phyloP scores from a whole-genome alignment of 2,797 vertebrate genomes.

The Spinus olivaceus region DNA sequence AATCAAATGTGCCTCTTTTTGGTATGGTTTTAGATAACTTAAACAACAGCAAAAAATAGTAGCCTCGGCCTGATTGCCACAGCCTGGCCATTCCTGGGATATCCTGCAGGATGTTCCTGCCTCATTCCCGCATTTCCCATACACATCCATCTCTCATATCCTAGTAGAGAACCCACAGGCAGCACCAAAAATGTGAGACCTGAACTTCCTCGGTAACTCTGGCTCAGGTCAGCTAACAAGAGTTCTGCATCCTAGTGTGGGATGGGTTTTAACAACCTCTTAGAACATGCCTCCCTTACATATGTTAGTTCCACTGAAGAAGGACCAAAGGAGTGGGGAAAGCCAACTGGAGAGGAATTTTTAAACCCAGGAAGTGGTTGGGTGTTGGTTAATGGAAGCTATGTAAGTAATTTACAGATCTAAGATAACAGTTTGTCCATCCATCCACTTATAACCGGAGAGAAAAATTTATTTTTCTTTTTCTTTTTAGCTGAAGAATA shows the following conservation, averaged over 20 bases:
- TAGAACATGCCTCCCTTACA: neutral
- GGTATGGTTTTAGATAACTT: neutral
- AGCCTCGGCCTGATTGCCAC: neutral
- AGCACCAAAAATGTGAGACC: neutral
- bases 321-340: neutral
- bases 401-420: neutral
- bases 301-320: neutral
- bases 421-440: neutral
- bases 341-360: neutral
- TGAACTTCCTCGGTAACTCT: neutral
- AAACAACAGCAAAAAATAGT: neutral
- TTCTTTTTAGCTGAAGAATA: neutral
- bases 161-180: neutral
- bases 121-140: neutral
- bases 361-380: neutral
- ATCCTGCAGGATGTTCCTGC: slow-evolving; percentile 38
- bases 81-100: neutral
- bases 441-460: neutral
- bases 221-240: neutral
- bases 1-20: neutral
- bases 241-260: neutral
- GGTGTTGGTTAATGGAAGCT: neutral
- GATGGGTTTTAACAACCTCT: neutral
- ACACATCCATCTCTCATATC: neutral
- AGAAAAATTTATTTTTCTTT: neutral